Base-by-base conservation (phyloP, 2,888 invertebrate genomes). In the Drosophila yooni region DNA sequence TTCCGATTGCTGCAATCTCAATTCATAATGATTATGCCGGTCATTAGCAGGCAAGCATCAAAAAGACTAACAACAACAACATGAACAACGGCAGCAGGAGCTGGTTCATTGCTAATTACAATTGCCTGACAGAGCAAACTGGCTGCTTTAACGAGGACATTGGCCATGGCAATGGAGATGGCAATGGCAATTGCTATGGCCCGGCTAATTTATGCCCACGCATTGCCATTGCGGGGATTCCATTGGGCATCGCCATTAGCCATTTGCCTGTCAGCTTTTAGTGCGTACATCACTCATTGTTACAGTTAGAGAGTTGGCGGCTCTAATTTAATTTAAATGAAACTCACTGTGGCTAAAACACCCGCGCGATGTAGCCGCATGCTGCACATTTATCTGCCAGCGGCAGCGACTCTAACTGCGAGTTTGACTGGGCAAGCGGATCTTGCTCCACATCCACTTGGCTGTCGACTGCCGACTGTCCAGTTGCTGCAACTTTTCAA, bases 301-400 rank as follows among this genome's bases (percentile, higher is more conserved):
- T 88, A 85, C 89, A 80, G 87, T 88, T 89, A 89, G 89, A 87
- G 79, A 88, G 85, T 85, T 77, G 82, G 88, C 80, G 83, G 62
- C 88, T 88, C 86, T 87, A 87, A 88, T 88, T 88, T 82, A 88
- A 88, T 88, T 88, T 89, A 88, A 88, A 88, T 89, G 88, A 79
- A 88, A 75, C 71, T 81, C 71, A 58, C 62, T 48, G 66, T 61
- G 70, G 75, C 65, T 65, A 53, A 63, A 75, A 86, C 88, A 88
- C 88, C 86, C 86, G 88, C 83, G 74, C 70, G 60, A n/a, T 64
- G 50, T 59, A 27, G 65, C 70, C 69, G 36, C 74, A 50, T 53
- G 82, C 69, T 59, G 72, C 66, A 73, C 80, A 83, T 83, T 83
- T 82, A 70, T 85, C 85, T 83, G 86, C 77, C 87, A 57, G 62